These are phyloP conservation scores for Hemistola chrysoprasaria DNA, from an alignment of 2,888 invertebrate genomes.

Conservation along the genomic window DNA sequence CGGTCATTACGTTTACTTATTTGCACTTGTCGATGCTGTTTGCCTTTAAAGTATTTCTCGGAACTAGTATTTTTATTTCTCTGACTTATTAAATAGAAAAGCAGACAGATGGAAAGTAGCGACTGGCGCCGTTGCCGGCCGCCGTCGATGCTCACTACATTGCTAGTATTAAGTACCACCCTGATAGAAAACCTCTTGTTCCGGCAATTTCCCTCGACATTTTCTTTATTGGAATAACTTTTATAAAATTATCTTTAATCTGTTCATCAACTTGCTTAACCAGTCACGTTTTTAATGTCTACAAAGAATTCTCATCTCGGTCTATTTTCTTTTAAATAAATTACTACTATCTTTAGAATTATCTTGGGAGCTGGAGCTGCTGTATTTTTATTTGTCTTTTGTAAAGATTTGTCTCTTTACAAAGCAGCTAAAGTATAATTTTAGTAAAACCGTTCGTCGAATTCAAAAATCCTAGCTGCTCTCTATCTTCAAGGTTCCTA, in stretches of 20 bases:
- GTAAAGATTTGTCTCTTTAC: no score
- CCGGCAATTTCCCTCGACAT: constrained; percentile 22
- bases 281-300: constrained; percentile 20
- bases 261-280: constrained; percentile 19
- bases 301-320: constrained; percentile 12
- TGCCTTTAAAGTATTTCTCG: constrained; percentile 7
- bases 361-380: not conserved
- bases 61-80: constrained; percentile 10
- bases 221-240: constrained; percentile 26
- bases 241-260: constrained; percentile 17
- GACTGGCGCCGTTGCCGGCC: constrained; percentile 14
- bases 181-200: constrained; percentile 17
- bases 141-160: constrained; percentile 11
- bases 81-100: constrained; percentile 20
- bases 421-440: no score
- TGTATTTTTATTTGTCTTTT: not conserved
- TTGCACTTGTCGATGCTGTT: constrained; percentile 28
- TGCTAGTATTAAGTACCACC: constrained; percentile 1
- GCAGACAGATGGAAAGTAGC: constrained; percentile 25
- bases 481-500: no score
- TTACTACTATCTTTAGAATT: constrained; percentile 10
- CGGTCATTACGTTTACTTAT: constrained; percentile 39
- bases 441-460: no score
- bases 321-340: constrained; percentile 15
- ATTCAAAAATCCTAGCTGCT: no score